Evolutionary conservation across 1,140 invertebrate species (phyloP), one percentile per base, ranked within the genome.

Genomic region (Bombus soroeensis): DNA sequence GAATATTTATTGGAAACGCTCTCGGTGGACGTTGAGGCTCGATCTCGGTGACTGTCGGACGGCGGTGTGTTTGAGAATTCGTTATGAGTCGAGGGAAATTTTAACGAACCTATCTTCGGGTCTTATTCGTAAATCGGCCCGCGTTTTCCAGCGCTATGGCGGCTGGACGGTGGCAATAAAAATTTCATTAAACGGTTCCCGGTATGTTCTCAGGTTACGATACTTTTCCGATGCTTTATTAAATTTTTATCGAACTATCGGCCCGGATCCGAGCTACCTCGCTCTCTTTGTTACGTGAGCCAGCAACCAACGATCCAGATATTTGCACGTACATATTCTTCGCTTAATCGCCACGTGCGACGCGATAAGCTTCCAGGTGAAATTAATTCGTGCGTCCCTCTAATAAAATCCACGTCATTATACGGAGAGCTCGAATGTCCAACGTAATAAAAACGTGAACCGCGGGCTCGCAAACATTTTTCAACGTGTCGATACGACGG

Each of bases 131-230:
- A 47, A 79, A 79, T 64, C 39, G 41, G 77, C 22, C 22, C 77
- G n/a, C 77, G 64, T 68, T 79, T 47, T 47, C 47, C 41, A n/a
- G 10, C 8, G 22, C 43, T n/a, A 10, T 18, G 28, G 5, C 3
- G 1, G 1, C 77, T 13, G 22, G 8, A 22, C 10, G 15, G 32
- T 12, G 3, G 34, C 43, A n/a, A 80, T 80, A 47, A 70, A 80
- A 80, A 80, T 80, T 80, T 70, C 32, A 80, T 80, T 80, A 80
- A 70, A 80, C 64, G 47, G n/a, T 18, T 15, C 25, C 37, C 34
- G 34, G n/a, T 41, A 37, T 57, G 37, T 59, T 62, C 75, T 18
- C 39, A 18, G 5, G 9, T 34, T 3, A 43, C 41, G 43, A 80
- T 70, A 80, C 39, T 80, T 70, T 70, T 15, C 32, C 64, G 12